Evolutionary conservation across 2,888 invertebrate species (phyloP).

Genomic region (Spilarctia lutea): DNA sequence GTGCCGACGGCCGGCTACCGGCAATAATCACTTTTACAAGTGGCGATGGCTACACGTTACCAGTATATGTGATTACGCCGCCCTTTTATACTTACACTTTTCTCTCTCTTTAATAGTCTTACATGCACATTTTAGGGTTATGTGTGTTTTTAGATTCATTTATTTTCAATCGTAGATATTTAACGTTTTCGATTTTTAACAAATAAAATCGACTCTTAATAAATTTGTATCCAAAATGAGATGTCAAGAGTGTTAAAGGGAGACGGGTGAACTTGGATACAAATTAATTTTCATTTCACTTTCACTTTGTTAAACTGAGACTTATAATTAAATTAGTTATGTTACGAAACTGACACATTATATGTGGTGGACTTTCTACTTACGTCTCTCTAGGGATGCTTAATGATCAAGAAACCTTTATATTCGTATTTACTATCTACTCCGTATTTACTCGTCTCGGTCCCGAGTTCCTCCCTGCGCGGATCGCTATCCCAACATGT

Average conservation of each 20-base stretch:
- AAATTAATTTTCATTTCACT: not conserved
- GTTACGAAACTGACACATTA: constrained; percentile 8
- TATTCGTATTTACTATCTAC: constrained; percentile 16
- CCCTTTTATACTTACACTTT: constrained; percentile 32
- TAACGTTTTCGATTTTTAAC: not conserved
- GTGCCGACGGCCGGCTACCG: constrained; percentile 40
- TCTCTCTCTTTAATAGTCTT: constrained; percentile 56
- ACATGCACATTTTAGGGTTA: constrained; percentile 43
- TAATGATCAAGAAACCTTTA: constrained; percentile 25
- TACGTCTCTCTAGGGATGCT: constrained; percentile 13
- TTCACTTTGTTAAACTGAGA: not conserved
- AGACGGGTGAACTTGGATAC: not conserved
- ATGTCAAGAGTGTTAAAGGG: not conserved
- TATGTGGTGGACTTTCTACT: constrained; percentile 11
- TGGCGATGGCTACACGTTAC: constrained; percentile 49
- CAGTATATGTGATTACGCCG: constrained; percentile 43
- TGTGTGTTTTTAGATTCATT: constrained; percentile 18
- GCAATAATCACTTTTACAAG: constrained; percentile 64
- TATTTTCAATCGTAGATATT: not conserved
- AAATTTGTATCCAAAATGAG: too few relatives aligned
- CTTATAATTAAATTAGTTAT: not conserved
- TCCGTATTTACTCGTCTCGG: not conserved
- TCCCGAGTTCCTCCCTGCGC: not conserved
- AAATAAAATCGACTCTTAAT: not conserved
- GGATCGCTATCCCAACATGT: constrained; percentile 7